phyloP scores from a whole-genome alignment of 2,113 vertebrate species.

The Abramis brama region DNA sequence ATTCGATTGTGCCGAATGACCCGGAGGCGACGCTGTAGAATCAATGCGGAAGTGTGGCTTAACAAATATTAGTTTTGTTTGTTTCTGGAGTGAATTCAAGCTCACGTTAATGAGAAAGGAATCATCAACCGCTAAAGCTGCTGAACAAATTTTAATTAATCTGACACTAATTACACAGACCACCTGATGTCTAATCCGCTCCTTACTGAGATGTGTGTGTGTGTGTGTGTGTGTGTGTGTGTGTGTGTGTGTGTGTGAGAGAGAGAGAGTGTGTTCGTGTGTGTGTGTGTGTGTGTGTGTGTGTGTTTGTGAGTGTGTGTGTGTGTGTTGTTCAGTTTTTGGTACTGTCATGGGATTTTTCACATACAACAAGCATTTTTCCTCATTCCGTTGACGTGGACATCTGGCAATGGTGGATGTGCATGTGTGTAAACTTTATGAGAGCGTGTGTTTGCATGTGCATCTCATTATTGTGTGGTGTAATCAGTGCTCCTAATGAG shows the following conservation, averaged over 20 bases:
- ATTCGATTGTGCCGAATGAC: background rate
- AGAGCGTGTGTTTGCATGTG: background rate
- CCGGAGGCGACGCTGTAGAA: background rate
- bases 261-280: too few species aligned
- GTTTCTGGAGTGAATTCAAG: conserved; percentile 11
- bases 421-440: background rate
- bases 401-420: background rate
- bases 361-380: background rate
- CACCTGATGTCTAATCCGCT: conserved; percentile 12
- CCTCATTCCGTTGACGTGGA: background rate
- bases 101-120: conserved; percentile 4
- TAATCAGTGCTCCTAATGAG: background rate
- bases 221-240: background rate
- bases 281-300: too few species aligned
- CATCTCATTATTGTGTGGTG: background rate
- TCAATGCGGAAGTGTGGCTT: background rate
- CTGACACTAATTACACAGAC: conserved; percentile 25
- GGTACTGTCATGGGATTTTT: background rate
- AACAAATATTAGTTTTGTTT: background rate
- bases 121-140: background rate
- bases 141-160: conserved; percentile 27
- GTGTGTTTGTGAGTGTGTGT: background rate
- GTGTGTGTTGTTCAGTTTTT: background rate
- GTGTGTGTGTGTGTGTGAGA: too few species aligned
- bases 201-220: background rate